Base-by-base conservation (phyloP, 2,888 invertebrate genomes). In the Geophilus truncorum region DNA sequence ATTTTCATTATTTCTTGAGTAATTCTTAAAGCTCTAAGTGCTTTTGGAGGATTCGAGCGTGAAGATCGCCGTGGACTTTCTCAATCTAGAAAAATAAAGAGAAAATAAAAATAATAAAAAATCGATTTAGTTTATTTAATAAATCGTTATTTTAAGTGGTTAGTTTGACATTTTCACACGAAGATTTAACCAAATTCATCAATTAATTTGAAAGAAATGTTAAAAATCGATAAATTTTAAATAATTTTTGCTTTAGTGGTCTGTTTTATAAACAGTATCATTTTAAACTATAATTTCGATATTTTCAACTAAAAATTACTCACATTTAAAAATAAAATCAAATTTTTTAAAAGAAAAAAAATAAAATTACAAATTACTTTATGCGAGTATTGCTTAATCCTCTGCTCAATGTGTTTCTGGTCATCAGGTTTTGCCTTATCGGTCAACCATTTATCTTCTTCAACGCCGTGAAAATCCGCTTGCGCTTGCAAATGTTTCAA, bases 401-500 rank as follows among this genome's bases (percentile, higher is more conserved):
- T 91, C 84, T 93, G 92, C 84, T 93, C 91, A 88, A 93, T 90
- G 81, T 92, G 84, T 77, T 85, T 85, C 2, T 83, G 84, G 0
- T 83, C 84, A 75, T 84, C 83, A 7, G 82, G 40, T n/a, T 83
- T 82, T 10, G 40, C 4, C 21, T 82, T 77, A 18, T 82, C 81
- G 91, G 83, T 89, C 89, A 82, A 89, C 90, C 85, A 21, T 80
- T 91, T 90, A 84, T 91, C 91, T 81, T 92, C 92, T 83, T 91
- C 89, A 85, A 91, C 91, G 1, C 25, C 62, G 30, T 79, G 51
- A 85, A 93, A 87, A 82, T 93, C 93, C 84, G 93, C 92, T 86
- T 96, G 94, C 0, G 92, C 92, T 87, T 94, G 93, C 84, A 96
- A 88, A 85, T 93, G 92, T 36, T 94, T 91, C 79, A 96, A 88